A percentile compares a stretch with the other conserved stretches of the same genome.
These are phyloP conservation scores for Plectrocnemia conspersa DNA, from an alignment of 1,140 invertebrate genomes.

Conservation along the genomic window DNA sequence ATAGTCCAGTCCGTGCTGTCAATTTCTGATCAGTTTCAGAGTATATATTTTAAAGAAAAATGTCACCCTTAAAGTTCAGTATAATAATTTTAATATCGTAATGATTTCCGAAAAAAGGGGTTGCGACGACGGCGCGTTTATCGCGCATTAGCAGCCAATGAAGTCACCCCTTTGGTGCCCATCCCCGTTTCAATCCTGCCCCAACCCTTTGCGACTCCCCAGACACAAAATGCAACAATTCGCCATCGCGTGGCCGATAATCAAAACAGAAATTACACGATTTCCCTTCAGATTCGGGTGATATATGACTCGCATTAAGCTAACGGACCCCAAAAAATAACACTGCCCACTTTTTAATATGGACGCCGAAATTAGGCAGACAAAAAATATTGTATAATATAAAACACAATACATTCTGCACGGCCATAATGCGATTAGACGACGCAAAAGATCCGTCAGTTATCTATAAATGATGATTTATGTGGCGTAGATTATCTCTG, in stretches of 20 bases:
- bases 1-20: background rate
- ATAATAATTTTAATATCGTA: too few relatives aligned
- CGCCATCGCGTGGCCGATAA: slow-evolving; percentile 24
- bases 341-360: slow-evolving; percentile 34
- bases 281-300: slow-evolving; percentile 32
- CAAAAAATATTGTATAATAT: too few relatives aligned
- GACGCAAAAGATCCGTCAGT: slow-evolving; percentile 18
- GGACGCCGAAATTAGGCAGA: too few relatives aligned
- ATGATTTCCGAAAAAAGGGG: background rate
- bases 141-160: slow-evolving; percentile 36
- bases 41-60: too few relatives aligned
- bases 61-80: too few relatives aligned
- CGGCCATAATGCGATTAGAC: slow-evolving; percentile 11
- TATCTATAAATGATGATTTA: slow-evolving; percentile 33
- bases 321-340: slow-evolving; percentile 20
- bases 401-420: background rate
- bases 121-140: slow-evolving; percentile 23
- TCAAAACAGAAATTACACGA: slow-evolving; percentile 34
- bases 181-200: slow-evolving; percentile 13
- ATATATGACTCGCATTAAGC: slow-evolving; percentile 31
- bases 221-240: slow-evolving; percentile 9
- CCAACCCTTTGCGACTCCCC: slow-evolving; percentile 17
- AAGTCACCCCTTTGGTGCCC: slow-evolving; percentile 16
- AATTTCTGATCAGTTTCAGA: too few relatives aligned
- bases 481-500: slow-evolving; percentile 21